Evolutionary conservation across 1,140 invertebrate genomes (phyloP), one percentile per base, ranked within the genome.

Genomic region (Cephus cinctus): DNA sequence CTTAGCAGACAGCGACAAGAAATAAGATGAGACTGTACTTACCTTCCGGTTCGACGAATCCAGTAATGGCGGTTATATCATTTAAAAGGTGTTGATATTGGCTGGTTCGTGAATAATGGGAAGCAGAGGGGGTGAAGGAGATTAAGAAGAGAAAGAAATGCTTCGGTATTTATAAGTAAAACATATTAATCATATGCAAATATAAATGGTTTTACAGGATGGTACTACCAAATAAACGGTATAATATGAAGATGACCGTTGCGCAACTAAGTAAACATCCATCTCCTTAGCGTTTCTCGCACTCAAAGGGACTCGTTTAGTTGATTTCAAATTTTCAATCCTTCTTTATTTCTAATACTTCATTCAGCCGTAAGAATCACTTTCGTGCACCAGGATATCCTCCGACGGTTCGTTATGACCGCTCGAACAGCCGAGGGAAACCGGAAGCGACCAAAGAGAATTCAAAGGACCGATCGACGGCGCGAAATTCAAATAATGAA

Each of bases 161-260:
- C 11, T 11, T 20, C 25, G 32, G 9, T 21, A 47, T 15, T 71
- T 68, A 58, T 72, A 72, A 74, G 58, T 73, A 74, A 73, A 73
- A 73, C 69, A 73, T 73, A 68, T 72, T 73, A 73, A 74, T 74
- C 55, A 66, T 72, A 75, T 72, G 69, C 65, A 75, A 73, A 72
- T 73, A 73, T 73, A 73, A 75, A 73, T 73, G 67, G 63, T 71
- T 71, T 72, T 73, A 73, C 71, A 75, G 59, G 61, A 57, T 72
- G 63, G 60, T 67, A 65, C 62, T 69, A 72, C 64, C 57, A 71
- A 75, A 73, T 73, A 54, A 75, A 71, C 52, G 54, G 57, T 63
- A 71, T 59, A 70, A 62, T 71, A 70, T 55, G 59, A 71, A 56
- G 59, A 73, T 67, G 61, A 56, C 56, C 58, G 42, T 58, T 57